Evolutionary conservation across 2,797 vertebrate genomes (phyloP).

Genomic region (Girardinus metallicus): DNA sequence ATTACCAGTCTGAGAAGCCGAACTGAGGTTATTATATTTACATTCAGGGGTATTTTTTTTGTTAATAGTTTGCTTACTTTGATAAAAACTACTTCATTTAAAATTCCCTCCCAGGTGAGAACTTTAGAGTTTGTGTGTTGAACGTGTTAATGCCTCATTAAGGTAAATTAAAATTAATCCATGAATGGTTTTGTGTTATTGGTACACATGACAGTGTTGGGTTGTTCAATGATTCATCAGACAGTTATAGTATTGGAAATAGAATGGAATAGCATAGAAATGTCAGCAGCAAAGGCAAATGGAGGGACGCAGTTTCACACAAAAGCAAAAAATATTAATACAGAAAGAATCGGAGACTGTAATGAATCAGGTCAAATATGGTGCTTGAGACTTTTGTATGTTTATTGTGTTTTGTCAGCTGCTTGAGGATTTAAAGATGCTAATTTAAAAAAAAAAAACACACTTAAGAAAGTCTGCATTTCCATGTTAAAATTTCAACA

Average conservation of each 20-base stretch:
- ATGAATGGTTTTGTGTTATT: too few relatives aligned
- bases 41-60: slow-evolving; percentile 24
- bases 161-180: too few relatives aligned
- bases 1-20: slow-evolving; percentile 21
- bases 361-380: neutral
- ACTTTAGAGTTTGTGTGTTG: neutral
- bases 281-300: too few relatives aligned
- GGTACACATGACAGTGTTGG: too few relatives aligned
- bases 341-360: too few relatives aligned
- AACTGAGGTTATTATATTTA: slow-evolving; percentile 26
- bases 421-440: neutral
- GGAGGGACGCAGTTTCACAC: too few relatives aligned
- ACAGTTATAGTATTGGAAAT: too few relatives aligned
- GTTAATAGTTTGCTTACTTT: slow-evolving; percentile 17
- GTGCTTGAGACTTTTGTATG: neutral
- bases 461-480: neutral
- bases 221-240: too few relatives aligned
- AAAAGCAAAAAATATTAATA: too few relatives aligned
- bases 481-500: neutral
- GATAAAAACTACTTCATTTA: neutral
- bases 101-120: neutral
- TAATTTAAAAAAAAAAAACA: neutral
- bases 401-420: neutral
- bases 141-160: neutral
- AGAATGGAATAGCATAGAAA: too few relatives aligned